Base-by-base conservation (phyloP, 2,797 vertebrate species). In the Xiphophorus birchmanni region DNA sequence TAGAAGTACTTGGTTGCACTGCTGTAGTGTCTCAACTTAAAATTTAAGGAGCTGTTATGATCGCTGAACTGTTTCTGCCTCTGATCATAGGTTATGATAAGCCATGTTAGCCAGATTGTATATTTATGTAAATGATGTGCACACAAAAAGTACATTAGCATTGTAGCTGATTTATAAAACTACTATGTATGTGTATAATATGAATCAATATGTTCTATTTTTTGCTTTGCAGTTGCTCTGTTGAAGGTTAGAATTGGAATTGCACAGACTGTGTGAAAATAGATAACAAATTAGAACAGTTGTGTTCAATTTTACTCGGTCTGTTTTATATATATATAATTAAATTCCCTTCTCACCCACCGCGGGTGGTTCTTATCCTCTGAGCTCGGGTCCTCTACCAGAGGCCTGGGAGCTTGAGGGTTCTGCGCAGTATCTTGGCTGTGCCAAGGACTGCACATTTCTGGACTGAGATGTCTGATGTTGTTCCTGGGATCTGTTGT, bases 71-170 rank as follows among this genome's bases (percentile, higher is more conserved):
- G 26, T 44, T 73, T 74, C 82, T 90, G 76, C n/a, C 56, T 45
- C 3, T 80, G 69, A 79, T 77, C 85, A 86, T 74, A 79, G 80
- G 86, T 84, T 72, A 74, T 83, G 83, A 83, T 21, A 29, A 67
- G 71, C 54, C 45, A 32, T 72, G 69, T 29, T 54, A n/a, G 74
- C 48, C 71, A 82, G 82, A 69, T 79, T 83, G 72, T 75, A 82
- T 80, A 77, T 80, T 4, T 3, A 1, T 73, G 72, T 58, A 73
- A 45, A 29, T 21, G 81, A 80, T 79, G 69, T 84, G 37, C 67
- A 72, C 32, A 75, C 77, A 63, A 23, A 35, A 63, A 78, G 60
- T 74, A 63, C 58, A 37, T 50, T 50, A 65, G 45, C 44, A 9
- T 40, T 29, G 29, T 37, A 73, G 29, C 44, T 47, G 29, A 63